Evolutionary conservation across 2,888 invertebrate genomes (phyloP).

Genomic region (Serrognathus titanus): DNA sequence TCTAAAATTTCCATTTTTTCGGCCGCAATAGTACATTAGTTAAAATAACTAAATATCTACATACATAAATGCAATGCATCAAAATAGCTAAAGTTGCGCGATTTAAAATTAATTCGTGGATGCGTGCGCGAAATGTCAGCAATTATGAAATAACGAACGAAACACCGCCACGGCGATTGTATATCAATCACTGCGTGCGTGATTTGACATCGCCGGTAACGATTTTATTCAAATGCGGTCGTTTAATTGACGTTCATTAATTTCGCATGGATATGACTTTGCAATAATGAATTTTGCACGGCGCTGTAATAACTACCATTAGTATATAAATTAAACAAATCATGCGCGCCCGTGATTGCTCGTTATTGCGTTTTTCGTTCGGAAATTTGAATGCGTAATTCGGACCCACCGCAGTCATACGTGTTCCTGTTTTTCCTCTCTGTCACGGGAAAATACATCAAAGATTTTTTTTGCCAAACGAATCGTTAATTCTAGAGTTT

Average conservation of each 20-base stretch:
- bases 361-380: constrained; percentile 18
- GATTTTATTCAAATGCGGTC: constrained; percentile 19
- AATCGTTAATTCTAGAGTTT: no score
- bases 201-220: constrained; percentile 3
- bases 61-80: no score
- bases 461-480: no score
- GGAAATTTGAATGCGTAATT: constrained; percentile 3
- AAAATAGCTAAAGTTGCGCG: no score
- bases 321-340: constrained; percentile 8
- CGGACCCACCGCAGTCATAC: not conserved
- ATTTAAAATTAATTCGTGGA: no score
- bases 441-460: no score
- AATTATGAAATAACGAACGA: not conserved
- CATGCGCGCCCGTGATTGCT: constrained; percentile 4
- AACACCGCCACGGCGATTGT: not conserved
- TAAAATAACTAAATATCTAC: no score
- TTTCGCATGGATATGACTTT: constrained; percentile 14
- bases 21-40: no score
- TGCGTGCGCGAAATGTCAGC: not conserved
- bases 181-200: not conserved
- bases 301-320: constrained; percentile 4
- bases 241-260: constrained; percentile 24
- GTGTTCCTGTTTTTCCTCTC: not conserved
- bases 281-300: constrained; percentile 2
- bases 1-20: no score